Percentiles rank a stretch among this genome's conserved stretches.
Conservation (phyloP, 2,888 invertebrate genomes). For the Rhimphoctona megacephalus region DNA sequence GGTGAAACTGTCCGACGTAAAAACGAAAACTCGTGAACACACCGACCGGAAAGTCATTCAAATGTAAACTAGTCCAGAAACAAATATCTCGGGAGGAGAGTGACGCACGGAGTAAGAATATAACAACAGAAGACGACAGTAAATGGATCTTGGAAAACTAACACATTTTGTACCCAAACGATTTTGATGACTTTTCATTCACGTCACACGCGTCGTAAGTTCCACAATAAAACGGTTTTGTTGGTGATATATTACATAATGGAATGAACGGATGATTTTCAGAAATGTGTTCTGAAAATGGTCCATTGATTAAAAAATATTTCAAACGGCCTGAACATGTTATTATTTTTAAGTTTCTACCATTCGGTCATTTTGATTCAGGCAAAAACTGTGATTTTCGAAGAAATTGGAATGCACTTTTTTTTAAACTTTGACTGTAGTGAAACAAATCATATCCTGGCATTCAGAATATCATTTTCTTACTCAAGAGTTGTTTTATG, state of each 20-base stretch:
- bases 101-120: slow-evolving; percentile 1
- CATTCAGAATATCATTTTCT: background rate
- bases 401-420: too few species aligned
- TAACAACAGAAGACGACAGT: background rate
- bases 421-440: too few species aligned
- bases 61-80: background rate
- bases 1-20: slow-evolving; percentile 9
- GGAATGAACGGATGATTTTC: background rate
- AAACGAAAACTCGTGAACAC: slow-evolving; percentile 19
- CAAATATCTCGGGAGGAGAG: slow-evolving; percentile 7
- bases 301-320: too few species aligned
- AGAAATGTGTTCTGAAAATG: background rate
- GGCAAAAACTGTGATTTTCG: too few species aligned
- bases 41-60: background rate
- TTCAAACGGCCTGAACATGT: too few species aligned
- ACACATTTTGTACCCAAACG: background rate
- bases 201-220: background rate
- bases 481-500: background rate
- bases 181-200: background rate
- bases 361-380: too few species aligned
- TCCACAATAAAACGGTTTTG: background rate
- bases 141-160: slow-evolving; percentile 3
- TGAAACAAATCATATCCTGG: too few species aligned
- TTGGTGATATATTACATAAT: background rate
- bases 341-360: too few species aligned